A percentile compares a stretch with the other conserved stretches of the same genome.
Conservation (phyloP, 2,888 invertebrate species). For the Chrysina gloriosa region DNA sequence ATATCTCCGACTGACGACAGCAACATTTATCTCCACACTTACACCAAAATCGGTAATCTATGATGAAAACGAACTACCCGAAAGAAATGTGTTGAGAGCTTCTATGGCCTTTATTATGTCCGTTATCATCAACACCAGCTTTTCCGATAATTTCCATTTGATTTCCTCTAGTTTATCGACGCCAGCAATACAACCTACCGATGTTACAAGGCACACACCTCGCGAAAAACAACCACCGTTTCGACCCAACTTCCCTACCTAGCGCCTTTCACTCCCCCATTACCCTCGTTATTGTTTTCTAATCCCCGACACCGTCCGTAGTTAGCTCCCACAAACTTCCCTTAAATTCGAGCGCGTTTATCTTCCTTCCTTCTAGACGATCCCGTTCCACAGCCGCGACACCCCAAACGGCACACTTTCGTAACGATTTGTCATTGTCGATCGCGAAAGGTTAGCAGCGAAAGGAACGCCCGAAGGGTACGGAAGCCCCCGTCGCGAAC, state of each 20-base stretch:
- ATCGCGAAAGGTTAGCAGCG: not conserved
- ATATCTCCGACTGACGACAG: too few relatives aligned
- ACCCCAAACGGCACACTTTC: not conserved
- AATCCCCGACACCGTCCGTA: constrained; percentile 13
- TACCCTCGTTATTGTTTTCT: not conserved
- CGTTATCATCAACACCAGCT: too few relatives aligned
- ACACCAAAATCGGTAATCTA: too few relatives aligned
- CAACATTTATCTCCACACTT: too few relatives aligned
- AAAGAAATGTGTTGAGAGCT: too few relatives aligned
- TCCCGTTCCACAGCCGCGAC: not conserved
- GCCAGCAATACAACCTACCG: too few relatives aligned
- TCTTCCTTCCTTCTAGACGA: not conserved
- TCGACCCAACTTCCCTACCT: too few relatives aligned
- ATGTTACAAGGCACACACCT: not conserved
- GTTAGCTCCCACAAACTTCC: constrained; percentile 1
- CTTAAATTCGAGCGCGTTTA: constrained; percentile 22
- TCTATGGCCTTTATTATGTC: too few relatives aligned
- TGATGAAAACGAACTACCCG: too few relatives aligned
- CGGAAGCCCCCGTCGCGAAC: not conserved
- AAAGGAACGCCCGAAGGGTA: not conserved
- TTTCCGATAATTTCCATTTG: too few relatives aligned
- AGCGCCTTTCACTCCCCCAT: not conserved
- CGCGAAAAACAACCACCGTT: too few relatives aligned
- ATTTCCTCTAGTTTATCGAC: too few relatives aligned
- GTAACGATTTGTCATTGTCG: constrained; percentile 35